phyloP scores from a whole-genome alignment of 2,113 vertebrate genomes.

The Phyllostomus discolor region DNA sequence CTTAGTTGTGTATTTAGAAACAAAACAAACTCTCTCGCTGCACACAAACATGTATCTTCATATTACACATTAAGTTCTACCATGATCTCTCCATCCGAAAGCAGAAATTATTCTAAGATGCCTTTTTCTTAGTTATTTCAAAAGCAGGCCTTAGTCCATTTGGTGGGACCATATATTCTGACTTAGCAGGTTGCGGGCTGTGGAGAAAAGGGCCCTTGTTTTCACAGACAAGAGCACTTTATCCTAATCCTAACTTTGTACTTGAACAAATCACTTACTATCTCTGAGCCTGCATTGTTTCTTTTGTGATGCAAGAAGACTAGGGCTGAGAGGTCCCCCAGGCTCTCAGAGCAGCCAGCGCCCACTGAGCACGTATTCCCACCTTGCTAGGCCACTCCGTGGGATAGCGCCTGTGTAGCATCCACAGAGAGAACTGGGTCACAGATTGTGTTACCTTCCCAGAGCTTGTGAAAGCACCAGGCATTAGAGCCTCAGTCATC shows the following conservation, averaged over 20 bases:
- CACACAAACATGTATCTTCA: not conserved
- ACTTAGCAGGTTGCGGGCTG: not conserved
- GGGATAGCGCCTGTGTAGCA: not conserved
- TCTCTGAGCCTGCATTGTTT: not conserved
- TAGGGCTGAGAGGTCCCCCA: not conserved
- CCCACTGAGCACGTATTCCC: not conserved
- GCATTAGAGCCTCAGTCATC: rapidly evolving
- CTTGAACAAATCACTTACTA: not conserved
- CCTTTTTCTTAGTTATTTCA: not conserved
- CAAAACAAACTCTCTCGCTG: not conserved
- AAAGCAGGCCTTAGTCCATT: not conserved
- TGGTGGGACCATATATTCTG: not conserved
- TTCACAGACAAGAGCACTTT: not conserved
- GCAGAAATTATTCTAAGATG: not conserved
- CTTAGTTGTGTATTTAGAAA: not conserved
- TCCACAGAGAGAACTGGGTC: not conserved
- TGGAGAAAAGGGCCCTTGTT: not conserved
- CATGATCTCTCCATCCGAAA: not conserved
- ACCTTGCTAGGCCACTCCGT: not conserved
- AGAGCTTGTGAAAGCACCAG: not conserved
- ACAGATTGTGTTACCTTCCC: rapidly evolving
- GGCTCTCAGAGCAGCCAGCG: not conserved
- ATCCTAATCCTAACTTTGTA: not conserved
- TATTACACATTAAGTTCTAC: not conserved
- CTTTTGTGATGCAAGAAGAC: not conserved